Percentiles rank a stretch among this genome's conserved stretches.
phyloP scores from a whole-genome alignment of 1,140 invertebrate genomes.

The Pseudomyrmex sp. region DNA sequence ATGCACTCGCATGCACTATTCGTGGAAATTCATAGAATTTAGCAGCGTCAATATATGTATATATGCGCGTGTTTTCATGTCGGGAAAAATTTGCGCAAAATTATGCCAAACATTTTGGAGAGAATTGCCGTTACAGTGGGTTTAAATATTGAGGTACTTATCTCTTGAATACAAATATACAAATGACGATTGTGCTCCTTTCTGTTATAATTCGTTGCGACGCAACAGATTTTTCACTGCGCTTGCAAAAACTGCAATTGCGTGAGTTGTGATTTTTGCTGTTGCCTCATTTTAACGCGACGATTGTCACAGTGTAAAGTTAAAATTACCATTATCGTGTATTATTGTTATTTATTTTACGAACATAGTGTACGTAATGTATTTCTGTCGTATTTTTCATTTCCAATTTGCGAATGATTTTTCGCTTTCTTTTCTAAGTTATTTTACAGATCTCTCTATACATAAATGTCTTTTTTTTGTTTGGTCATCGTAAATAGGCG shows the following conservation, averaged over 20 bases:
- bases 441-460: background rate
- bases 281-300: background rate
- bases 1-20: background rate
- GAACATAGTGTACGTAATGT: too few species aligned
- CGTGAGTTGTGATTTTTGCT: background rate
- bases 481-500: background rate
- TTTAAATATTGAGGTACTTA: constrained; percentile 8
- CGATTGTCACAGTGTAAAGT: background rate
- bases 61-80: background rate
- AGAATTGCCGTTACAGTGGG: background rate
- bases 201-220: background rate
- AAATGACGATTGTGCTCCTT: background rate
- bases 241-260: background rate
- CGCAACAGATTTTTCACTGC: background rate
- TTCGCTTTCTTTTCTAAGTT: background rate
- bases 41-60: background rate
- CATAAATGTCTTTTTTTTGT: too few species aligned
- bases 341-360: too few species aligned
- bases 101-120: constrained; percentile 2
- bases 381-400: too few species aligned
- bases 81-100: constrained; percentile 5
- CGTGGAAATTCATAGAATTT: constrained; percentile 33
- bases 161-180: background rate
- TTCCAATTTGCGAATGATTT: background rate
- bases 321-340: background rate